A percentile compares a stretch with the other conserved stretches of the same genome.
Conservation (phyloP, 2,113 vertebrate genomes). For the Hippocampus comes region DNA sequence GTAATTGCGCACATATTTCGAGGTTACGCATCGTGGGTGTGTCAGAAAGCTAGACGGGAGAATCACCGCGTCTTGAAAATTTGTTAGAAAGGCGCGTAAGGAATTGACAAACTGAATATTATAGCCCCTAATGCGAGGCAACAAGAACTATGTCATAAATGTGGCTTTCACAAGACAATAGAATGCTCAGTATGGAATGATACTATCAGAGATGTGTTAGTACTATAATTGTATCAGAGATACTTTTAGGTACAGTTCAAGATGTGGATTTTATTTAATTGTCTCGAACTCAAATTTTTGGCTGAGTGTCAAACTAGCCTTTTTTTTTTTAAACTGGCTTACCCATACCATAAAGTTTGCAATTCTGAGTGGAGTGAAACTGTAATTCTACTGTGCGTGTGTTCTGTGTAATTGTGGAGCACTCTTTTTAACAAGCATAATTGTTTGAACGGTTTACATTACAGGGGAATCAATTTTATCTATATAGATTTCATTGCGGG, state of each 20-base stretch:
- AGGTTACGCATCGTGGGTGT: too few relatives aligned
- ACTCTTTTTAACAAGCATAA: slow-evolving; percentile 10
- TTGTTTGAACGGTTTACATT: slow-evolving; percentile 25
- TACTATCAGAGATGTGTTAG: background rate
- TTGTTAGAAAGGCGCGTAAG: too few relatives aligned
- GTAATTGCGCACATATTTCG: too few relatives aligned
- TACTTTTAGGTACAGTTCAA: background rate
- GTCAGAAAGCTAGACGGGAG: too few relatives aligned
- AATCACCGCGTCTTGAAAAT: too few relatives aligned
- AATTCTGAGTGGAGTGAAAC: background rate
- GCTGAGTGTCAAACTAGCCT: background rate
- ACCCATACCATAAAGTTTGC: too few relatives aligned
- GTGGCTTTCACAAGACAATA: background rate
- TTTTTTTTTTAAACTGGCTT: too few relatives aligned
- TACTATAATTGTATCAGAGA: background rate
- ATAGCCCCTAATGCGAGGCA: too few relatives aligned
- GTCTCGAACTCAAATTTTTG: background rate
- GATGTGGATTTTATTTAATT: background rate
- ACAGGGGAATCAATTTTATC: background rate
- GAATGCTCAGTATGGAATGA: background rate
- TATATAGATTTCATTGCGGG: slow-evolving; percentile 34
- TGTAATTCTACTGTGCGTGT: background rate
- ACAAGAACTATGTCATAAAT: background rate
- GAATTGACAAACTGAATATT: too few relatives aligned
- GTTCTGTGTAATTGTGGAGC: background rate